These are phyloP conservation scores for Drosophila ezoana DNA, from an alignment of 2,888 invertebrate species.

Conservation along the genomic window DNA sequence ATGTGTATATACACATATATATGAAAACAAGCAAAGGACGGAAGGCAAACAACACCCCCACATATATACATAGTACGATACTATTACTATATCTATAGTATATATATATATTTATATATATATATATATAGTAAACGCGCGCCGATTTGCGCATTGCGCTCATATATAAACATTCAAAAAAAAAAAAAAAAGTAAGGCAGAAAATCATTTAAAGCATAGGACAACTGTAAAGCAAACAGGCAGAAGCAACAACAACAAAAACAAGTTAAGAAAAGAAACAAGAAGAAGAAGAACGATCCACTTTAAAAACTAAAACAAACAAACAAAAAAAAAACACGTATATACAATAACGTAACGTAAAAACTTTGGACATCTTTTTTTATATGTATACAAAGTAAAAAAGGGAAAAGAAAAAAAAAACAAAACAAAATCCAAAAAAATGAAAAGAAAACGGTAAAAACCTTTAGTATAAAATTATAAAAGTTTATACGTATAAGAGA, in stretches of 20 bases:
- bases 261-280: conserved; percentile 40
- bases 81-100: conserved; percentile 68
- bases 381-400: conserved; percentile 79
- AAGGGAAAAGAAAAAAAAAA: conserved; percentile 40
- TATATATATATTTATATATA: conserved; percentile 52
- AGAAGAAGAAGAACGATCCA: conserved; percentile 54
- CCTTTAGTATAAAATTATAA: conserved; percentile 83
- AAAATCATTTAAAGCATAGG: conserved; percentile 75
- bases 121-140: conserved; percentile 51
- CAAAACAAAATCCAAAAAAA: conserved; percentile 33
- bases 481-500: conserved; percentile 83
- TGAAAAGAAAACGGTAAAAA: conserved; percentile 62
- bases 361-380: conserved; percentile 82
- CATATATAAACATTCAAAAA: conserved; percentile 75
- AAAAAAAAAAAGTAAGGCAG: conserved; percentile 61
- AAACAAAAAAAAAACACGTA: conserved; percentile 62
- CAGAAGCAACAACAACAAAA: conserved; percentile 40
- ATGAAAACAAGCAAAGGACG: conserved; percentile 37
- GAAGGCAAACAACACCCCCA: conserved; percentile 55
- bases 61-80: conserved; percentile 66
- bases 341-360: conserved; percentile 82
- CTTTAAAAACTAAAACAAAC: conserved; percentile 41
- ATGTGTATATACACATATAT: conserved; percentile 54
- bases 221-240: conserved; percentile 79
- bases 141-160: conserved; percentile 70